Conservation (phyloP, 2,113 vertebrate genomes). For the Toxotes chatareus region DNA sequence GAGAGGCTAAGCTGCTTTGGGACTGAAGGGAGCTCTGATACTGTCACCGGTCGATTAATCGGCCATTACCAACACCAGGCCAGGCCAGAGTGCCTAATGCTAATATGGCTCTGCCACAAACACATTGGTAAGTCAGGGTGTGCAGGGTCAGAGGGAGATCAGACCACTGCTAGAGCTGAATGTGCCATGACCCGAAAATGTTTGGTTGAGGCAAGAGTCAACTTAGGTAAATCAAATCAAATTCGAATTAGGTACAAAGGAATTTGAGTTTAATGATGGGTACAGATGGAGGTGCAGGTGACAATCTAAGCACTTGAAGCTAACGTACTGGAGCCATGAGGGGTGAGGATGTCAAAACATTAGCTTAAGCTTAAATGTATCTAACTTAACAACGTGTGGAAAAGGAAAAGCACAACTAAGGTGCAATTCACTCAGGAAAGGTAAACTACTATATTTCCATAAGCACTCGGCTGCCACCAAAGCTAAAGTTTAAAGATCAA, state of each 20-base stretch:
- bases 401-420: conserved; percentile 11
- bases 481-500: conserved; percentile 51
- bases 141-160: conserved; percentile 66
- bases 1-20: conserved; percentile 77
- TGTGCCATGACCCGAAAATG: conserved; percentile 41
- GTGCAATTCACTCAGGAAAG: conserved; percentile 7
- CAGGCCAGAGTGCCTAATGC: conserved; percentile 56
- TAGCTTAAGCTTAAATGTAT: too few relatives aligned
- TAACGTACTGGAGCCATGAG: conserved; percentile 10
- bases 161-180: conserved; percentile 45
- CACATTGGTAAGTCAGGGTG: conserved; percentile 24
- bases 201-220: conserved; percentile 46
- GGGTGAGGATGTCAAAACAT: conserved; percentile 22
- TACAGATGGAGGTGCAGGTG: conserved; percentile 53
- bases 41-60: conserved; percentile 77
- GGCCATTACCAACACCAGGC: conserved; percentile 68
- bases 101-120: conserved; percentile 60
- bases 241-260: conserved; percentile 39
- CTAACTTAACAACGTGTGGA: not conserved
- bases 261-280: conserved; percentile 18
- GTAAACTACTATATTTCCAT: conserved; percentile 31
- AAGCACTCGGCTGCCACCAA: not conserved
- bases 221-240: conserved; percentile 60
- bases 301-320: conserved; percentile 23
- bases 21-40: conserved; percentile 66